phyloP scores from a whole-genome alignment of 35 echinoderm and acorn worm species.

The Diadema setosum region DNA sequence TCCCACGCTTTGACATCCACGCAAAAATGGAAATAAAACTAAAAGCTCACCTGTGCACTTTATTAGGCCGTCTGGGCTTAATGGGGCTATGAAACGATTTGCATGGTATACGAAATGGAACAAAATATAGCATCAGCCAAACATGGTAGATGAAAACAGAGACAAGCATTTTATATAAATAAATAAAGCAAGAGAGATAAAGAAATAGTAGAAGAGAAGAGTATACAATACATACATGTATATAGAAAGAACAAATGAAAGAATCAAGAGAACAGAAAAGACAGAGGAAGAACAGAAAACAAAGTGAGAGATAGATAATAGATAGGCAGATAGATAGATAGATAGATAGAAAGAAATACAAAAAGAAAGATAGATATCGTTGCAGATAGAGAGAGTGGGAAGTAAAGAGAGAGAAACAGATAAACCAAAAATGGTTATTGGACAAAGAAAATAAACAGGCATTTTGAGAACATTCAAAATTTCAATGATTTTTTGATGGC shows the following conservation, averaged over 20 bases:
- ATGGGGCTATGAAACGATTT: neutral
- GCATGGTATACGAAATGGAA: no score
- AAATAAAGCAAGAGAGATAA: neutral
- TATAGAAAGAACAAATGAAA: no score
- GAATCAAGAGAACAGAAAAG: neutral
- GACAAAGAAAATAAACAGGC: no score
- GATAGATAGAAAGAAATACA: neutral
- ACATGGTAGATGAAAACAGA: no score
- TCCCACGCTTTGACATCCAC: no score
- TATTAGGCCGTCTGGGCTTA: neutral
- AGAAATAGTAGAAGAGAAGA: neutral
- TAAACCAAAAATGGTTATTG: neutral
- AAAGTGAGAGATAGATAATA: neutral
- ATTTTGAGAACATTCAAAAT: no score
- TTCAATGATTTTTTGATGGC: no score
- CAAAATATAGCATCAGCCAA: no score
- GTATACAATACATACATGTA: no score
- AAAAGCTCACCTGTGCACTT: slow-evolving; percentile 3
- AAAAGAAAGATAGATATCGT: neutral
- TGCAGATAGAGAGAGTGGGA: neutral
- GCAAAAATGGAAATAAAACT: no score
- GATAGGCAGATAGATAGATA: neutral
- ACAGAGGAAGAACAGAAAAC: neutral
- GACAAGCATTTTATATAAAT: no score
- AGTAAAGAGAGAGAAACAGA: neutral